Conservation (phyloP, 2,113 vertebrate species). For the Marmota monax region DNA sequence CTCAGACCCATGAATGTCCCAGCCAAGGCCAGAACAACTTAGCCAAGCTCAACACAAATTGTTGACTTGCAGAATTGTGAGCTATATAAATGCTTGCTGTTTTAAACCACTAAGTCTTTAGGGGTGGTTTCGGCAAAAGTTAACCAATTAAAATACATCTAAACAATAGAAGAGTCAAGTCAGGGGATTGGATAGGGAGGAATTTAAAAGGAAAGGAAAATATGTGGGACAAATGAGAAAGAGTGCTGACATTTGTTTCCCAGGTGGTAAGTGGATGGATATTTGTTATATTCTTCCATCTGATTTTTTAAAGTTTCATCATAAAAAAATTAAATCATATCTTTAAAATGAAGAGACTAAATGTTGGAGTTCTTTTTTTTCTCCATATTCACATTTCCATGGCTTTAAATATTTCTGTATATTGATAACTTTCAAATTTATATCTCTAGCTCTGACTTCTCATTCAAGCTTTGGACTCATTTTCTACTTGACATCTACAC, state of each 20-base stretch:
- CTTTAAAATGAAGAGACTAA: constrained; percentile 19
- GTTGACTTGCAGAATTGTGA: constrained; percentile 6
- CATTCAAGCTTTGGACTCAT: not conserved
- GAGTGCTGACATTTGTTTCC: not conserved
- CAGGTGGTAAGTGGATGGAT: not conserved
- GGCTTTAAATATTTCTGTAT: not conserved
- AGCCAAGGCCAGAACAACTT: not conserved
- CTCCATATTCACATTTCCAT: not conserved
- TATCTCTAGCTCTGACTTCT: not conserved
- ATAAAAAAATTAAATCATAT: not conserved
- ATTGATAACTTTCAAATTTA: not conserved
- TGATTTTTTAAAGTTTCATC: not conserved
- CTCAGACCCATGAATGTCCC: not conserved
- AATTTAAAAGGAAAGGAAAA: constrained; percentile 12
- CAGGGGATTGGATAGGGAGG: not conserved
- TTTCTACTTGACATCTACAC: not conserved
- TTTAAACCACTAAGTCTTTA: not conserved
- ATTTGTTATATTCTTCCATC: not conserved
- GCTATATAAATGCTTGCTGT: constrained; percentile 14
- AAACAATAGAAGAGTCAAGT: not conserved
- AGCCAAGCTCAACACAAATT: not conserved
- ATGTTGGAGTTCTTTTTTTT: not conserved
- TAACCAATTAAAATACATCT: not conserved
- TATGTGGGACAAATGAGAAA: not conserved
- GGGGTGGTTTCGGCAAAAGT: constrained; percentile 4